Evolutionary conservation across 2,113 vertebrate species (phyloP), one percentile per base, ranked within the genome.

Genomic region (Nibea coibor): DNA sequence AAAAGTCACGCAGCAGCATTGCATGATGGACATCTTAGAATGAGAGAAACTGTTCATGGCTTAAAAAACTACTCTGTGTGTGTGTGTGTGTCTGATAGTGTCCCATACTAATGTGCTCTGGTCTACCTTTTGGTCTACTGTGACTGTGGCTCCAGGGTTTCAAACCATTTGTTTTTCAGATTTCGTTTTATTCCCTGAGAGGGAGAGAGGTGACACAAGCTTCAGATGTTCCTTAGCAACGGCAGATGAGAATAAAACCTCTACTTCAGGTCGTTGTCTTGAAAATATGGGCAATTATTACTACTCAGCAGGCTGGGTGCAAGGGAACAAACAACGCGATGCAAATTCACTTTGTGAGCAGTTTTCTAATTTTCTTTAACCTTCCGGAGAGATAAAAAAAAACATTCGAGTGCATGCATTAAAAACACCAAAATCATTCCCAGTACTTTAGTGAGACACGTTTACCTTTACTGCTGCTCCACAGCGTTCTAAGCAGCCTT

Each of bases 181-280:
- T 57, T 78, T 80, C 17, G 67, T 63, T 80, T 87, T 59, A 62
- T 51, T 80, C 64, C 42, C 42, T 58, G 48, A 65, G 66, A 76
- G 65, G 35, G 26, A 82, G 61, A 82, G n/a, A 50, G 74, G 79
- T 73, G 75, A 69, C 80, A 77, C 50, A 72, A 6, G 22, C 81
- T 73, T 79, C 67, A 81, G 66, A 80, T 72, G 89, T 92, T 91
- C 81, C 92, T 87, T 86, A 91, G 91, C 91, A 94, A 92, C 93
- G n/a, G 75, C 65, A 76, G 84, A 85, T 77, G 74, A 84, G 76
- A 92, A 89, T 80, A 90, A 87, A 87, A 82, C 78, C 79, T 81
- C 48, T 39, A 68, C 72, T 81, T 87, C 62, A n/a, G 59, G 53
- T 62, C 78, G 51, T 68, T 20, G 10, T 67, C 63, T 86, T 0